Evolutionary conservation across 2,797 vertebrate genomes (phyloP), one percentile per base, ranked within the genome.

Genomic region (Phalloptychus januarius): DNA sequence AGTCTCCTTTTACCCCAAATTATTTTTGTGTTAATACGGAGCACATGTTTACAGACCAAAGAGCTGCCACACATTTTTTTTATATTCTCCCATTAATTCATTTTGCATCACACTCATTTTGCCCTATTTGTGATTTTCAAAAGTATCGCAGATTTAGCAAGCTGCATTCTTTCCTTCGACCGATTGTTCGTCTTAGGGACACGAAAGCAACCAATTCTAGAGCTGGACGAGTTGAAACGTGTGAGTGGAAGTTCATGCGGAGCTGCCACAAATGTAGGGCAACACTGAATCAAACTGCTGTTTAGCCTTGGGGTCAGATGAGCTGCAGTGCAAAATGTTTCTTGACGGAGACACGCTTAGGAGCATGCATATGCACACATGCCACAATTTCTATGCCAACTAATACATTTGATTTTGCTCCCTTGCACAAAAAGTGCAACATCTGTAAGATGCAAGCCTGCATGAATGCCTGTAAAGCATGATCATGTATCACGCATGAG

Each of bases 181-280:
- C 78, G 87, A 89, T 87, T 7, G 0, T 92, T 87, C 81, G 78
- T 85, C 74, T 82, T 69, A 48, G 80, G 63, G 78, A 88, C 67
- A 42, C 36, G 23, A 79, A 25, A 58, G 78, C 90, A 79, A 84
- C 80, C 73, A 40, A 86, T 83, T 90, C 79, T 78, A 79, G 73
- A 15, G 28, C 76, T 82, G 25, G 72, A 85, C 90, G 75, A 81
- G 90, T 83, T 77, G 71, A 79, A 93, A 83, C 86, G 38, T 23
- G 87, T 73, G 50, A 48, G 75, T 77, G 71, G 78, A 86, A 88
- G 79, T 83, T 71, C 18, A 46, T 81, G 77, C 77, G 87, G 71
- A 87, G 86, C 86, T 81, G 82, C 79, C 78, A 83, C 84, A 78
- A 95, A 93, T 94, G 90, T 95, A 95, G 94, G 94, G 79, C 95